These are phyloP conservation scores for Brachionus paranguensis DNA, from an alignment of 1,140 invertebrate genomes.

Conservation along the genomic window DNA sequence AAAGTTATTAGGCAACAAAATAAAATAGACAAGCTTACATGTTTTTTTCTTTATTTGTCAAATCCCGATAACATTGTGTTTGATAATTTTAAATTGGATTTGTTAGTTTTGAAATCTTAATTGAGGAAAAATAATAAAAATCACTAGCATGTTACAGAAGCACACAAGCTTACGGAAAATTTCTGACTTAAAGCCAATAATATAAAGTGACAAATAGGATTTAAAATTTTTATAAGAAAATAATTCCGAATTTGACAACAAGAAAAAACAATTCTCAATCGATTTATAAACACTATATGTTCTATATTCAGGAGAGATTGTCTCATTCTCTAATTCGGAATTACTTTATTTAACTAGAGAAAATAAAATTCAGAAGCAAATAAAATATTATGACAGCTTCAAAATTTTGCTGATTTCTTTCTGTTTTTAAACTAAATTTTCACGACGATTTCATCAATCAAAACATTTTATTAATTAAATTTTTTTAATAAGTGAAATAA, in stretches of 20 bases:
- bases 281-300: not conserved
- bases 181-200: not conserved
- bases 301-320: not conserved
- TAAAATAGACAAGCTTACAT: not conserved
- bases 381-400: not conserved
- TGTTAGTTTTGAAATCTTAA: slow-evolving; percentile 1
- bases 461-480: not conserved
- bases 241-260: not conserved
- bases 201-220: not conserved
- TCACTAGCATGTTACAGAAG: not conserved
- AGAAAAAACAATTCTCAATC: not conserved
- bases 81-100: not conserved
- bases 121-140: not conserved
- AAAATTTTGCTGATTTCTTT: not conserved
- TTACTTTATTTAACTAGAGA: not conserved
- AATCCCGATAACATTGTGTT: not conserved
- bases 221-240: not conserved
- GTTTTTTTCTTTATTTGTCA: not conserved
- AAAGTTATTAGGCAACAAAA: not conserved
- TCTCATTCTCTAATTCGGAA: not conserved
- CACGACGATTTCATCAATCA: not conserved
- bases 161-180: not conserved
- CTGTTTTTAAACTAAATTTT: not conserved
- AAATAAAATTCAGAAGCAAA: not conserved
- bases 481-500: not conserved